Evolutionary conservation across 1,140 invertebrate species (phyloP), one percentile per base, ranked within the genome.

Genomic region (Drosophila mayri): DNA sequence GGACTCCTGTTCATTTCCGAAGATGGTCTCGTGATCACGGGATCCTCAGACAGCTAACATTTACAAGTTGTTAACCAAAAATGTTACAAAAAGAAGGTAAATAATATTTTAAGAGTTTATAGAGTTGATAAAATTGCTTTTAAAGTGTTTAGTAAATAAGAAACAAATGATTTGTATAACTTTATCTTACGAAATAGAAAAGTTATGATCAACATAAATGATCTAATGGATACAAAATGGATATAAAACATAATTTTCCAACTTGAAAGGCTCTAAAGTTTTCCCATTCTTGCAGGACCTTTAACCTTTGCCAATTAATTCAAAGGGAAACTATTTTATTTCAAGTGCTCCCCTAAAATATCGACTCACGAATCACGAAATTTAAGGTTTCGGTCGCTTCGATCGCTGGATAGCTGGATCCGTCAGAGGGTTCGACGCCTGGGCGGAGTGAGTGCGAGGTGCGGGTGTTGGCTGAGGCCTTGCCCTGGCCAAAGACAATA

Each of bases 401-500:
- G 50, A 44, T 46, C 25, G 25, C 7, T 61, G 37, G 25, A 20
- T 32, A 11, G 62, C 43, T 18, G 22, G n/a, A 37, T 22, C 50
- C 50, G 8, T 54, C 50, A 54, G 32, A 55, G 52, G 30, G 25
- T 30, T 68, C 63, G 63, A 61, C 32, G 22, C 37, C 38, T 55
- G 35, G 52, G 25, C 20, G 30, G n/a, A 35, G 52, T 40, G 58
- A 50, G 59, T 44, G 41, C 20, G 43, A 52, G 30, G 37, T 32
- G 50, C 38, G 66, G 58, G 46, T 60, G 52, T 76, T 32, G n/a
- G 52, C 37, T 59, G n/a, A 44, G 74, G 73, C 73, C 47, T 59
- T 76, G 72, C 73, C 63, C 55, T 77, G 73, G 59, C 67, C 63
- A 85, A 88, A 88, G 77, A 88, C 85, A 88, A 88, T 88, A 88